phyloP scores from a whole-genome alignment of 2,113 vertebrate species.

The Cephalopholis sonnerati region DNA sequence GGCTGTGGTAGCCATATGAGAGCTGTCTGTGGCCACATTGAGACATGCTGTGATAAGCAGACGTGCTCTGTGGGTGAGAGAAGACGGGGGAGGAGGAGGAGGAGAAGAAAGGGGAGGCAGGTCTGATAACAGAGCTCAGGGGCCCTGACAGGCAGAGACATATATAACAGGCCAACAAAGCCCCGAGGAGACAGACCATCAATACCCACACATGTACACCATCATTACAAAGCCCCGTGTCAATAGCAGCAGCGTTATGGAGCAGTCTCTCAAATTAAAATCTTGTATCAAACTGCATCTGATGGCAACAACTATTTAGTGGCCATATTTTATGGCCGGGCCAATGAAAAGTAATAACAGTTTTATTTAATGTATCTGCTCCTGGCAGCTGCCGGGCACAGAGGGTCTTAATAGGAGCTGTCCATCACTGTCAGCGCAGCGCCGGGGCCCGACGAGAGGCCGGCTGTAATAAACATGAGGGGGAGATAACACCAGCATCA shows the following conservation, averaged over 20 bases:
- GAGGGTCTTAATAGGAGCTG: slow-evolving; percentile 97
- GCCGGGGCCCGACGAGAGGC: slow-evolving; percentile 91
- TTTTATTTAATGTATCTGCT: slow-evolving; percentile 98
- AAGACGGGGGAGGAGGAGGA: no score
- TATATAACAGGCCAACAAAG: slow-evolving; percentile 89
- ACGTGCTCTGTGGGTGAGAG: no score
- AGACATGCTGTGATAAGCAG: no score
- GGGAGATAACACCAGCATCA: slow-evolving; percentile 90
- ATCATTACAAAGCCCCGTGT: slow-evolving; percentile 88
- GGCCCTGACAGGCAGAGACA: slow-evolving; percentile 87
- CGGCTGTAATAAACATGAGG: slow-evolving; percentile 95
- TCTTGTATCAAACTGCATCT: slow-evolving; percentile 95
- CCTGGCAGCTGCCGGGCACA: slow-evolving; percentile 93
- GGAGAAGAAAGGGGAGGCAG: no score
- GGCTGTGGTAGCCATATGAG: no score
- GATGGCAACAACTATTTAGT: slow-evolving; percentile 96
- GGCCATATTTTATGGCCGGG: slow-evolving; percentile 92
- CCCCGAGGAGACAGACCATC: slow-evolving; percentile 92
- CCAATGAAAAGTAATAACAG: slow-evolving; percentile 99
- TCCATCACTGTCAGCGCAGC: slow-evolving; percentile 93
- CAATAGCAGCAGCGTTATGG: slow-evolving; percentile 84
- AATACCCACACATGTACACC: slow-evolving; percentile 94
- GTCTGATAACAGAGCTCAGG: slow-evolving; percentile 88
- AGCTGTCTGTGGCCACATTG: no score
- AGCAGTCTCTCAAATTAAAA: slow-evolving; percentile 99